Base-by-base conservation (phyloP, 2,888 invertebrate genomes). In the Eristalis intricaria region DNA sequence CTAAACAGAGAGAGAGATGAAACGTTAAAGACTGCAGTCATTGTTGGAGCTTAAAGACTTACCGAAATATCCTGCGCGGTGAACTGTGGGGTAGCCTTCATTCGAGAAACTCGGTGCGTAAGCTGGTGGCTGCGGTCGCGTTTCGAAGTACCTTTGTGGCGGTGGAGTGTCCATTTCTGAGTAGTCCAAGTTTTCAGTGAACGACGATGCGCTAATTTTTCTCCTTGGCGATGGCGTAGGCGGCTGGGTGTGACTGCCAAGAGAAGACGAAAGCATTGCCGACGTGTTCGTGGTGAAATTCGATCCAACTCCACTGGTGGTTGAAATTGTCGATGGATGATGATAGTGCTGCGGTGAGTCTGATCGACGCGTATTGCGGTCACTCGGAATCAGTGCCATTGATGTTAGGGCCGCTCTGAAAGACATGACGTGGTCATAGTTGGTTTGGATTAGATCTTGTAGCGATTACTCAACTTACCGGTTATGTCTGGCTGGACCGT, bases 401-500 rank as follows among this genome's bases (percentile, higher is more conserved):
- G 94, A 90, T 89, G 90, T 88, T 26, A 90, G 84, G 7, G 89
- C 87, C 38, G 90, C 88, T 75, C 90, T 90, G 40, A n/a, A 61
- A 65, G 29, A 60, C 13, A 8, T 43, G 23, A 5, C 2, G 32
- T n/a, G 23, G 15, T 19, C 50, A 26, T 4, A 13, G 4, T 60
- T 15, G 22, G n/a, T 68, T 29, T 7, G 8, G 19, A 19, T 35
- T 15, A 1, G n/a, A 19, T 29, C 29, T 8, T 43, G 3, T 5
- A 63, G 11, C 10, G 8, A 32, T n/a, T n/a, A 29, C 71, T 7
- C 8, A 61, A 91, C 93, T 92, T n/a, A 94, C 95, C 90, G 95
- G 94, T 95, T 95, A 91, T 97, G 97, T 86, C 96, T 94, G 7
- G 96, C 95, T 63, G 97, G 97, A 0, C 97, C 98, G 93, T 98